Percentiles rank a stretch among this genome's conserved stretches.
phyloP scores from a whole-genome alignment of 1,140 invertebrate species.

The Drosophila ficusphila region DNA sequence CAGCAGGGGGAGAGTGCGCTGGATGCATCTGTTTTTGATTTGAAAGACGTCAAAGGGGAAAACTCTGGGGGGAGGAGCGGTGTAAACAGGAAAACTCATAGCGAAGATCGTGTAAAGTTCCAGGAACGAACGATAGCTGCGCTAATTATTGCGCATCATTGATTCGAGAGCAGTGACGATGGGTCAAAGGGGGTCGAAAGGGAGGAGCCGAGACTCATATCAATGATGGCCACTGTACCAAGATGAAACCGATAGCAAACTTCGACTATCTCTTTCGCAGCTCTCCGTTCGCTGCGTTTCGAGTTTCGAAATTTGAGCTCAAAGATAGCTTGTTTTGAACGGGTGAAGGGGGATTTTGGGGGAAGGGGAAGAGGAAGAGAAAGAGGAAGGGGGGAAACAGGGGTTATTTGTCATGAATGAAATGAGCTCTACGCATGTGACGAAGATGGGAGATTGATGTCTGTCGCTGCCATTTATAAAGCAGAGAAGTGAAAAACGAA shows the following conservation, averaged over 20 bases:
- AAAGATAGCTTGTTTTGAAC: constrained; percentile 27
- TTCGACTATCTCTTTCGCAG: background rate
- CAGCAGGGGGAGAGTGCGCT: background rate
- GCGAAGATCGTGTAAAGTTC: constrained; percentile 7
- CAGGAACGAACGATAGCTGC: constrained; percentile 42
- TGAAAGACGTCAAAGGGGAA: constrained; percentile 47
- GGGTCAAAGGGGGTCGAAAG: background rate
- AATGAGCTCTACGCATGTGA: constrained; percentile 56
- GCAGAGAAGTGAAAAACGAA: background rate
- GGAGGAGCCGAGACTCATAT: constrained; percentile 31
- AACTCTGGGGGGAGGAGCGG: background rate
- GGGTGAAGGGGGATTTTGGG: background rate
- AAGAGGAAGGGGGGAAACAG: no score
- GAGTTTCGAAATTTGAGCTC: constrained; percentile 62
- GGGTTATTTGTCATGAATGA: constrained; percentile 62
- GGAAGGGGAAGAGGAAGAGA: no score
- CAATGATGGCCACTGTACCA: constrained; percentile 62
- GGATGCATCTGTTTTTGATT: constrained; percentile 52
- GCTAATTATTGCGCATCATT: constrained; percentile 80
- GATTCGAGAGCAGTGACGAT: constrained; percentile 16
- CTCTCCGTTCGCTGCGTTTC: constrained; percentile 46
- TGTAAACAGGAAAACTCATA: background rate
- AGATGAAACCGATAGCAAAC: constrained; percentile 38
- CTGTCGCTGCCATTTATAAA: constrained; percentile 5
- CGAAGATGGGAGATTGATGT: constrained; percentile 19